A percentile compares a stretch with the other conserved stretches of the same genome.
phyloP scores from a whole-genome alignment of 2,888 invertebrate genomes.

The Lasioglossum villosulum region DNA sequence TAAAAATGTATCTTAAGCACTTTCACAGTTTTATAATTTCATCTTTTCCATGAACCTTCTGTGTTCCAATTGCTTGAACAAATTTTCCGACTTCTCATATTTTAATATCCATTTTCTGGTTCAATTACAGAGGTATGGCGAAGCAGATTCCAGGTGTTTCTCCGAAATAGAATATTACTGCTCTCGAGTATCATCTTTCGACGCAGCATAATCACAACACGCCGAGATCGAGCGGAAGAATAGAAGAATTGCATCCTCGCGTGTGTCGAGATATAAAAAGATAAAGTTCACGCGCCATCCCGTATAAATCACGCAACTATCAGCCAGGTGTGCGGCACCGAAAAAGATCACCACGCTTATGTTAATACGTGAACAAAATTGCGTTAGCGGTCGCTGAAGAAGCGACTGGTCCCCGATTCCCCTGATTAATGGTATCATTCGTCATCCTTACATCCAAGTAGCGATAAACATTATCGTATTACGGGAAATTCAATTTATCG shows the following conservation, averaged over 20 bases:
- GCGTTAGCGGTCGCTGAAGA: constrained; percentile 55
- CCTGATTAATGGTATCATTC: constrained; percentile 70
- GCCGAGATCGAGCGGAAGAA: background rate
- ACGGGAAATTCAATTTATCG: constrained; percentile 70
- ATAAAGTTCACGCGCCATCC: constrained; percentile 52
- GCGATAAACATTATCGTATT: constrained; percentile 70
- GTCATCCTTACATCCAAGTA: constrained; percentile 61
- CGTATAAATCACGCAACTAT: constrained; percentile 61
- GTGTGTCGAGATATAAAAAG: constrained; percentile 36
- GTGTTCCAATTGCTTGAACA: background rate
- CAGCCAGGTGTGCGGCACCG: constrained; percentile 31
- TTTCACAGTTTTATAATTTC: background rate
- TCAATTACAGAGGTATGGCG: background rate
- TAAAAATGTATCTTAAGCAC: background rate
- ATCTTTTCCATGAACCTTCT: background rate
- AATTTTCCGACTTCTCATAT: background rate
- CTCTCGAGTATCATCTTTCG: background rate
- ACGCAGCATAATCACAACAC: background rate
- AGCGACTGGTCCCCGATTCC: constrained; percentile 41
- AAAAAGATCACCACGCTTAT: constrained; percentile 55
- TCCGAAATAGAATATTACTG: background rate
- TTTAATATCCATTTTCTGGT: background rate
- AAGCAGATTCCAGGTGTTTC: background rate
- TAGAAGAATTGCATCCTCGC: constrained; percentile 18
- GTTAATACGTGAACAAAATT: constrained; percentile 62